Evolutionary conservation across 2,113 vertebrate species (phyloP), one percentile per base, ranked within the genome.

Genomic region (Hymenochirus boettgeri): DNA sequence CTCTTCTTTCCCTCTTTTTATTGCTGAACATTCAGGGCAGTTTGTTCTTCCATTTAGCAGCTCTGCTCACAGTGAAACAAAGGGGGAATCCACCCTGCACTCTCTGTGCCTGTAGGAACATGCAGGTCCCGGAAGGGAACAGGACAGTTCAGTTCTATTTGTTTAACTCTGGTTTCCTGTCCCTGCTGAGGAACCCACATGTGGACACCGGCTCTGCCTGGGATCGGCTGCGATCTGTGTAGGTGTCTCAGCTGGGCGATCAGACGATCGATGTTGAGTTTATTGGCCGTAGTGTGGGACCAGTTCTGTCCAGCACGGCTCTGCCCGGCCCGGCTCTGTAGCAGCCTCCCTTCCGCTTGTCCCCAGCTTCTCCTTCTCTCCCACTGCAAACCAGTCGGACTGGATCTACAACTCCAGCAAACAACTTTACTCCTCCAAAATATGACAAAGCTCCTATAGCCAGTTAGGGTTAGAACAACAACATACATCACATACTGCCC

Each of bases 381-480:
- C 77, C 67, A 66, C 79, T 71, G 56, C 79, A 92, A 92, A 97
- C 93, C 88, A 85, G 91, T 93, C 81, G 21, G 77, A 95, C 92
- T 85, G 89, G 92, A 89, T 89, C 77, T 77, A 81, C 89, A 83
- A 88, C 85, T 88, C 82, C 78, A 56, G 75, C 82, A 79, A 84
- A 81, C 79, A 62, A 75, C 62, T n/a, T n/a, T n/a, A n/a, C n/a
- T 67, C 46, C 79, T 79, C 73, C 66, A 72, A 76, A 70, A 77
- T 80, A 81, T 78, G 79, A 70, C 80, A 72, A 72, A 62, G 75
- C 48, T 79, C 74, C 62, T 62, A n/a, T n/a, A 57, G 69, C 72
- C 62, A 31, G 59, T 70, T 58, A 47, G 70, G 73, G 74, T 54
- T 83, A 85, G 72, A 82, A 74, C 73, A 85, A 81, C 76, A 75